phyloP scores from a whole-genome alignment of 2,113 vertebrate genomes.

The Semicossyphus pulcher region DNA sequence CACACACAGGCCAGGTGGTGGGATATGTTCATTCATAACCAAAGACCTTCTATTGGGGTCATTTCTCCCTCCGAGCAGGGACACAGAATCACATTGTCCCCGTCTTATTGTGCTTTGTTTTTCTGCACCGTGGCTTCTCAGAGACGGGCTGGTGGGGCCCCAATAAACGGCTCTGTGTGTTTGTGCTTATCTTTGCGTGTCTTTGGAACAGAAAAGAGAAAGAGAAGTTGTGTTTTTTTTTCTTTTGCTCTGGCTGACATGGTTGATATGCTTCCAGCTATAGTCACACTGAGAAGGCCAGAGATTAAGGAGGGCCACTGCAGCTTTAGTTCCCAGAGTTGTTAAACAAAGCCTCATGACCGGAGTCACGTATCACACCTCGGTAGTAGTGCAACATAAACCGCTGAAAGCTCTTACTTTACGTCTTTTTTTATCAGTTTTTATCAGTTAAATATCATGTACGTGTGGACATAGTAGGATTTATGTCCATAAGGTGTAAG shows the following conservation, averaged over 20 bases:
- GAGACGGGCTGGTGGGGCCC: constrained; percentile 30
- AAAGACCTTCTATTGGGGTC: constrained; percentile 20
- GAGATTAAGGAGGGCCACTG: constrained; percentile 46
- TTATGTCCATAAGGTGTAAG: constrained; percentile 3
- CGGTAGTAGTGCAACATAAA: constrained; percentile 31
- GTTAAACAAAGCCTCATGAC: constrained; percentile 70
- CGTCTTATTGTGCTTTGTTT: constrained; percentile 50
- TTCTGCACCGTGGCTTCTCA: constrained; percentile 31
- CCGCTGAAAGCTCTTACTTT: constrained; percentile 7
- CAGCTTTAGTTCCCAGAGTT: constrained; percentile 59
- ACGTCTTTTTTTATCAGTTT: too few relatives aligned
- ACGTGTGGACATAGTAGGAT: not conserved
- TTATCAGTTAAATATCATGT: not conserved
- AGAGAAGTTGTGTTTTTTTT: constrained; percentile 29
- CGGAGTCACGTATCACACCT: constrained; percentile 58
- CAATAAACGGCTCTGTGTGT: constrained; percentile 16
- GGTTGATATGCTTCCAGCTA: constrained; percentile 42
- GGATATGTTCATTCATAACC: constrained; percentile 32
- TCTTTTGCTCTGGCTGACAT: constrained; percentile 14
- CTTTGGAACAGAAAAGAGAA: constrained; percentile 32
- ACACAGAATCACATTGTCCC: constrained; percentile 49
- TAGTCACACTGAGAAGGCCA: constrained; percentile 23
- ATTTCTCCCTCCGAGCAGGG: constrained; percentile 34
- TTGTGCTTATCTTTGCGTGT: constrained; percentile 45
- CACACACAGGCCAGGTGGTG: constrained; percentile 41